Conservation (phyloP, 2,888 invertebrate species). For the Mongoloraphidia duomilia region DNA sequence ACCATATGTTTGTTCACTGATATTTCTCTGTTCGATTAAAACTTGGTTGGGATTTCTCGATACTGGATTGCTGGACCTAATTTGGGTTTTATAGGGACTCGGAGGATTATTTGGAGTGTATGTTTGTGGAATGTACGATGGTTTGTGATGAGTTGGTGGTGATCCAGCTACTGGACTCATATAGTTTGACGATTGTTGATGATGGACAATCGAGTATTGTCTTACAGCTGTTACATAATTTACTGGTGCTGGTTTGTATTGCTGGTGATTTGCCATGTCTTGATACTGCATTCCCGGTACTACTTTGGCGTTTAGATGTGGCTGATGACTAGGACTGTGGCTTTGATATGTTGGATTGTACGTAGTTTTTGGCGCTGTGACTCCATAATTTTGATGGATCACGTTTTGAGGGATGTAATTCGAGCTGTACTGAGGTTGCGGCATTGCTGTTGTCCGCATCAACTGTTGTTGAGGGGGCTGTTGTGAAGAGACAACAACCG, state of each 20-base stretch:
- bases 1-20: too few species aligned
- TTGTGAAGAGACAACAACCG: slow-evolving; percentile 3
- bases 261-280: slow-evolving; percentile 7
- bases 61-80: too few species aligned
- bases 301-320: slow-evolving; percentile 15
- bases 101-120: too few species aligned
- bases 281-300: slow-evolving; percentile 26
- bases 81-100: too few species aligned
- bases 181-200: neutral
- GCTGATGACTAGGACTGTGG: slow-evolving; percentile 9
- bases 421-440: slow-evolving; percentile 6
- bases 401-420: slow-evolving; percentile 25
- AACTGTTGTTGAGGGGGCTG: slow-evolving; percentile 12
- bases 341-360: slow-evolving; percentile 5
- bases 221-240: slow-evolving; percentile 1
- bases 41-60: too few species aligned
- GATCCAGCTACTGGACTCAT: neutral
- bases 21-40: too few species aligned
- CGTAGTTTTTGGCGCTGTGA: slow-evolving; percentile 18
- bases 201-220: neutral
- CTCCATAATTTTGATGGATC: slow-evolving; percentile 28
- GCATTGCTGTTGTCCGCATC: slow-evolving; percentile 2
- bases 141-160: too few species aligned
- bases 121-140: too few species aligned
- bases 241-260: neutral